Evolutionary conservation across 2,797 vertebrate species (phyloP).

Genomic region (Myotis planiceps): DNA sequence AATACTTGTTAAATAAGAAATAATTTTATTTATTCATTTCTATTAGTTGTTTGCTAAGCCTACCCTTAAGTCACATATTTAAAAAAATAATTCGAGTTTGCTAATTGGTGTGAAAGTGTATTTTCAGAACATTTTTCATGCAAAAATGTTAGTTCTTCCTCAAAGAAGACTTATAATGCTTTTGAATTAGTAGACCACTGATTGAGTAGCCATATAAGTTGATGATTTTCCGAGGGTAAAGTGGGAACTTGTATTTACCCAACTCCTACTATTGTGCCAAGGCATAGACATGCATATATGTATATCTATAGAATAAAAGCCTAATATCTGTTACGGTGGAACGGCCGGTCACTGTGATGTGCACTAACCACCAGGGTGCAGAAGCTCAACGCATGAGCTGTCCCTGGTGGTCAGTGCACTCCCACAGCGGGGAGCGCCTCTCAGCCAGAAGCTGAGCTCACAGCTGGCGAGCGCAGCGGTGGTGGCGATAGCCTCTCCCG

Average conservation of each 20-base stretch:
- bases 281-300: background rate
- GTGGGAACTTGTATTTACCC: background rate
- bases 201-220: background rate
- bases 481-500: no score
- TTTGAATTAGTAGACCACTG: slow-evolving; percentile 1
- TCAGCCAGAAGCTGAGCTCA: no score
- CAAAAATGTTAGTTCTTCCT: slow-evolving; percentile 9
- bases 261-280: background rate
- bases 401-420: no score
- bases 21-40: slow-evolving; percentile 2
- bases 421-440: no score
- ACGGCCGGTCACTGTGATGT: no score
- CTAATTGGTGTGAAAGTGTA: background rate
- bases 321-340: no score
- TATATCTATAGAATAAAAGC: background rate
- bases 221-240: background rate
- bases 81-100: background rate
- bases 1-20: background rate
- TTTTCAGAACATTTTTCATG: slow-evolving; percentile 24
- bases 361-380: no score
- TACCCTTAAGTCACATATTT: background rate
- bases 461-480: no score
- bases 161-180: background rate
- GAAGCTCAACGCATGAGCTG: no score
- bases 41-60: background rate